Evolutionary conservation across 1,140 invertebrate genomes (phyloP).

Genomic region (Globodera ellingtonae): DNA sequence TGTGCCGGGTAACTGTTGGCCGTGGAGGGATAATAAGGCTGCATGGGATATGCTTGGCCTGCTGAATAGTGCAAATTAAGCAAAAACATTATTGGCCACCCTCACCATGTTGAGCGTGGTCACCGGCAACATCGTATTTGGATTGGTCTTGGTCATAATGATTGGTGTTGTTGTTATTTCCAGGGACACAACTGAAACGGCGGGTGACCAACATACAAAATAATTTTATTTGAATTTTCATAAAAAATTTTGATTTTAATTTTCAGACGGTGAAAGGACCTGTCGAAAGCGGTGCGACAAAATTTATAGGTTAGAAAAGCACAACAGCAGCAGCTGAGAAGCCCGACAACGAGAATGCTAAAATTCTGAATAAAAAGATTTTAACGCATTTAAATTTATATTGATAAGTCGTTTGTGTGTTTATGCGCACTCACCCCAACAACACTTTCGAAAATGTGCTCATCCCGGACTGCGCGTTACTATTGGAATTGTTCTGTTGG

Average conservation of each 20-base stretch:
- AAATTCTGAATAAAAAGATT: constrained; percentile 37
- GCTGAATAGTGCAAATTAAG: neutral
- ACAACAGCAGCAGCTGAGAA: constrained; percentile 48
- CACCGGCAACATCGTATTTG: constrained; percentile 35
- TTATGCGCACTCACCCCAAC: constrained; percentile 35
- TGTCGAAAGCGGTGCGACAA: constrained; percentile 46
- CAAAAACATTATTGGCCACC: no score
- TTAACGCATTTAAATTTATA: neutral
- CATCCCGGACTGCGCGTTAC: constrained; percentile 21
- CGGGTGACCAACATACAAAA: constrained; percentile 2
- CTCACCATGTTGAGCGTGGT: constrained; percentile 17
- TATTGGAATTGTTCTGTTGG: neutral
- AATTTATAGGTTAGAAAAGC: constrained; percentile 46
- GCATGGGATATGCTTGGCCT: constrained; percentile 48
- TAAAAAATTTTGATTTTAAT: no score
- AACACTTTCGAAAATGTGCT: constrained; percentile 28
- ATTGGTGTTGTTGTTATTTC: constrained; percentile 17
- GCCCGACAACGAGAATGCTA: constrained; percentile 46
- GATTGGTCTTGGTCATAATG: constrained; percentile 27
- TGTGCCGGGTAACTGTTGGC: constrained; percentile 19
- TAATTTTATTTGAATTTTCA: no score
- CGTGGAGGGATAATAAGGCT: constrained; percentile 32
- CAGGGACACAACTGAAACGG: constrained; percentile 9
- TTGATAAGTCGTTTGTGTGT: no score
- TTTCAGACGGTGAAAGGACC: constrained; percentile 8